Evolutionary conservation across 1,140 invertebrate species (phyloP).

Genomic region (Idris sp.): DNA sequence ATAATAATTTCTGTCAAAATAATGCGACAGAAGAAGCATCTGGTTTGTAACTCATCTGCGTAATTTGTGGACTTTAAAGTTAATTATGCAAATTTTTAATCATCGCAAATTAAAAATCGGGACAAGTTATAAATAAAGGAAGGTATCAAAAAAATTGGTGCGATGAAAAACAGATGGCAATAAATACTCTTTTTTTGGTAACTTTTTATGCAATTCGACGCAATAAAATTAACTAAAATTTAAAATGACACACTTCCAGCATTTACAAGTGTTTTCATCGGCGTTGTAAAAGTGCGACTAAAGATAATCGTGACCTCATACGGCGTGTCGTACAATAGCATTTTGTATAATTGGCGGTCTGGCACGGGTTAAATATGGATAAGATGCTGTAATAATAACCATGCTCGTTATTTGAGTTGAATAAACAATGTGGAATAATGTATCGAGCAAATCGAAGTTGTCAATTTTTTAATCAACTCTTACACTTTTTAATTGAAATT

Average conservation of each 20-base stretch:
- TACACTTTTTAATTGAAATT: too few species aligned
- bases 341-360: constrained; percentile 59
- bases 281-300: constrained; percentile 47
- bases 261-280: constrained; percentile 44
- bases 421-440: constrained; percentile 7
- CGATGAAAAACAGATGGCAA: constrained; percentile 1
- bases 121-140: not conserved
- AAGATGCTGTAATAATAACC: constrained; percentile 31
- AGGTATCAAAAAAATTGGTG: constrained; percentile 1
- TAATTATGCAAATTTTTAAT: not conserved
- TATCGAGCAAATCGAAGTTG: not conserved
- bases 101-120: not conserved
- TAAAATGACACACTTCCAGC: constrained; percentile 11
- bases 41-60: not conserved
- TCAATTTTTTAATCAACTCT: too few species aligned
- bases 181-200: constrained; percentile 10
- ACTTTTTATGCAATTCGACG: constrained; percentile 9
- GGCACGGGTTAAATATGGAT: constrained; percentile 44
- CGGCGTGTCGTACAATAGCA: constrained; percentile 49
- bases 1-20: constrained; percentile 3
- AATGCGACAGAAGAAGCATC: not conserved
- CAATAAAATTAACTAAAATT: constrained; percentile 21
- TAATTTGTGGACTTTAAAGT: not conserved
- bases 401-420: not conserved
- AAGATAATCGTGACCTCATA: constrained; percentile 61